Base-by-base conservation (phyloP, 2,888 invertebrate genomes). In the Coecobrya sp. region DNA sequence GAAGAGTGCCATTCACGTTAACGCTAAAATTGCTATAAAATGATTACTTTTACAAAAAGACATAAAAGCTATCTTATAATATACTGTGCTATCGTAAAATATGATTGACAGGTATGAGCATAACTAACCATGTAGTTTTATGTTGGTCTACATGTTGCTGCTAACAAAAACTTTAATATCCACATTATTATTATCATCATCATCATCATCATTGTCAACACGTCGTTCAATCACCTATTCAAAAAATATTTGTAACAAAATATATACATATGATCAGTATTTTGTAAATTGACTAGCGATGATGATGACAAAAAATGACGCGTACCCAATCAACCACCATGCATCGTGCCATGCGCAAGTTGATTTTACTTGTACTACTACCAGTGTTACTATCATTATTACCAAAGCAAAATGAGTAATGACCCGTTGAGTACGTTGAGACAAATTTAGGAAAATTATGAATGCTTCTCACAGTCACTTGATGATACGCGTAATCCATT, bases 181-280 rank as follows among this genome's bases (percentile, higher is more conserved):
- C 10, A 13, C 49, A 49, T n/a, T n/a, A n/a, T n/a, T n/a, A n/a
- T n/a, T n/a, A n/a, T n/a, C n/a, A n/a, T n/a, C 13, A 10, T 49
- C 10, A 49, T 13, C n/a, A 62, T 62, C 62, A 62, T n/a, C 10
- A 62, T 62, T 62, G 62, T 62, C 62, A 62, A 62, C 62, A 62
- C n/a, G 25, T 62, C 62, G 62, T 25, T 62, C 62, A 62, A 62
- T 19, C 25, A 62, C 13, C 49, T 49, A 49, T 49, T 49, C 49
- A 49, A 13, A 49, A 49, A 49, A 49, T 49, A 13, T 49, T 13
- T 10, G 49, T 55, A 19, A 4, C 19, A 55, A 10, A 55, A 19
- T n/a, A 55, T 3, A 55, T 55, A 19, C 1, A 19, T 19, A 55
- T 49, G 10, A 13, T 55, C 55, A 16, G n/a, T 55, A 7, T n/a